A percentile compares a stretch with the other conserved stretches of the same genome.
These are phyloP conservation scores for Menidia menidia DNA, from an alignment of 2,797 vertebrate genomes.

Conservation along the genomic window DNA sequence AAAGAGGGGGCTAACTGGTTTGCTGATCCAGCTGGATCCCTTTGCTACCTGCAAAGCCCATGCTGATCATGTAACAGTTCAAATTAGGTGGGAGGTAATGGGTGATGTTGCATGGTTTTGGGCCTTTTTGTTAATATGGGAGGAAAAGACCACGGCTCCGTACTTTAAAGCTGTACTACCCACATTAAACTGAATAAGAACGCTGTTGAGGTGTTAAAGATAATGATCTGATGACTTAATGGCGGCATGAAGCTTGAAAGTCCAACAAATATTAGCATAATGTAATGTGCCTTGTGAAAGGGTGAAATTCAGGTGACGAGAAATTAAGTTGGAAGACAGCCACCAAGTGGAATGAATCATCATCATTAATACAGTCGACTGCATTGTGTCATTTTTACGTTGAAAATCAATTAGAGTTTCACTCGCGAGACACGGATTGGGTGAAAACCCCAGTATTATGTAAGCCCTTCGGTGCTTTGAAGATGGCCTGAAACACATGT, in stretches of 20 bases:
- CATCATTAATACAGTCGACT: constrained; percentile 36
- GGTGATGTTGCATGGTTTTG: neutral
- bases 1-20: constrained; percentile 19
- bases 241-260: neutral
- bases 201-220: neutral
- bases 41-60: neutral
- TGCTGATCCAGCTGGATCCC: constrained; percentile 16
- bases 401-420: constrained; percentile 36
- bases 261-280: constrained; percentile 16
- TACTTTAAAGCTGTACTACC: constrained; percentile 8
- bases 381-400: constrained; percentile 47
- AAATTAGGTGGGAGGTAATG: neutral
- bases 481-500: constrained; percentile 17
- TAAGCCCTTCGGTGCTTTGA: constrained; percentile 16
- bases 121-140: neutral
- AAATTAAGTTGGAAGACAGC: constrained; percentile 39
- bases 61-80: neutral
- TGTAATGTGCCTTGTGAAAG: constrained; percentile 16
- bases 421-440: constrained; percentile 18
- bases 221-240: neutral
- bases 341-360: constrained; percentile 29
- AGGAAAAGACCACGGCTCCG: neutral
- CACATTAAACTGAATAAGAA: constrained; percentile 1
- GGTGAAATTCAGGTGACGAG: constrained; percentile 31
- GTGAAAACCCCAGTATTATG: constrained; percentile 13